These are phyloP conservation scores for Colostygia pectinataria DNA, from an alignment of 2,888 invertebrate genomes.

Conservation along the genomic window DNA sequence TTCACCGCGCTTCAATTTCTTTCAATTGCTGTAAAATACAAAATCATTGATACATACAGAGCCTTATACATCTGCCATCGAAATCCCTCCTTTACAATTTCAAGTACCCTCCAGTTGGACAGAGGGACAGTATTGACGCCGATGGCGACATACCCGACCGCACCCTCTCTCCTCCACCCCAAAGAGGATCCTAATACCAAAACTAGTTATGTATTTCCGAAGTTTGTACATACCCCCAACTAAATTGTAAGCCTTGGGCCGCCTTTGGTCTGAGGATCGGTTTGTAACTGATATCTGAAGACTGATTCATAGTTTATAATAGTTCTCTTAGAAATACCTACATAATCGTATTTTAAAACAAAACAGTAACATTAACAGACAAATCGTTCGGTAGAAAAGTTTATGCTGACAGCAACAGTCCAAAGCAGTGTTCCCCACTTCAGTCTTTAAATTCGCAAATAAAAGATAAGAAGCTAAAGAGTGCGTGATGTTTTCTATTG, in stretches of 20 bases:
- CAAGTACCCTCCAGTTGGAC: constrained; percentile 35
- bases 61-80: constrained; percentile 3
- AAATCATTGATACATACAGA: neutral
- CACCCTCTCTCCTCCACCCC: constrained; percentile 22
- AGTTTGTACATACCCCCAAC: constrained; percentile 32
- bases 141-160: constrained; percentile 46
- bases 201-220: constrained; percentile 40
- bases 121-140: constrained; percentile 61
- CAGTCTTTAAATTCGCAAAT: constrained; percentile 11
- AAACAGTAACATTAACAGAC: too few species aligned
- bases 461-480: constrained; percentile 15
- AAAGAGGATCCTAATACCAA: constrained; percentile 37
- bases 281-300: constrained; percentile 7
- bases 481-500: constrained; percentile 19
- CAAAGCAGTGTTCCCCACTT: too few species aligned
- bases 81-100: constrained; percentile 15
- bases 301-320: too few species aligned
- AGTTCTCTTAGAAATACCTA: too few species aligned
- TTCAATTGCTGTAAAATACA: too few species aligned
- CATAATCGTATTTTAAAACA: too few species aligned
- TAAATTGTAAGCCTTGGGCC: constrained; percentile 37
- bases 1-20: too few species aligned
- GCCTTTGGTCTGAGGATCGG: constrained; percentile 12
- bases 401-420: too few species aligned
- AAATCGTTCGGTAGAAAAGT: too few species aligned